Evolutionary conservation across 2,888 invertebrate genomes (phyloP).

Genomic region (Leptinotarsa haldemani): DNA sequence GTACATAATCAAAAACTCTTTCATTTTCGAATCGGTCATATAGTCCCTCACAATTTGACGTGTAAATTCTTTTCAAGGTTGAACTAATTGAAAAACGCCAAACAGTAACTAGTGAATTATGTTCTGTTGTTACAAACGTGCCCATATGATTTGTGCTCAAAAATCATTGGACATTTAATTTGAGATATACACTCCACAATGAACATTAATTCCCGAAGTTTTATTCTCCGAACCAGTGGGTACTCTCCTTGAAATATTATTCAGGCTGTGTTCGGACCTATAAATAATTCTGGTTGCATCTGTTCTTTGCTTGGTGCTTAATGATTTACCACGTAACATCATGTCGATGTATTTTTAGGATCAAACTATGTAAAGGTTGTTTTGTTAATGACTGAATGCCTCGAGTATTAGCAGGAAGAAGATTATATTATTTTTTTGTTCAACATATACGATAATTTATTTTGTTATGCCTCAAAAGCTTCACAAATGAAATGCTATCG

Average conservation of each 20-base stretch:
- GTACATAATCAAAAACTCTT: no score
- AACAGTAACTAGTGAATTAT: no score
- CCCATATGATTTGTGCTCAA: neutral
- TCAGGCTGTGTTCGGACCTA: constrained; percentile 39
- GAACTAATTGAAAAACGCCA: no score
- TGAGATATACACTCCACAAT: constrained; percentile 20
- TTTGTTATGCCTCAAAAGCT: no score
- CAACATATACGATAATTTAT: neutral
- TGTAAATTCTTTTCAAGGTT: no score
- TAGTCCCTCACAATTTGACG: no score
- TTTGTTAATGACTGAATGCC: constrained; percentile 36
- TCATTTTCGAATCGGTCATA: no score
- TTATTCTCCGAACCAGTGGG: constrained; percentile 35
- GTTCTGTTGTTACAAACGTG: neutral
- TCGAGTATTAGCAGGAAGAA: constrained; percentile 22
- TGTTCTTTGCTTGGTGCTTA: constrained; percentile 42
- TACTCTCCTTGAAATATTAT: constrained; percentile 40
- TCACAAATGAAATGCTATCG: no score
- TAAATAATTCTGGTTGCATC: constrained; percentile 45
- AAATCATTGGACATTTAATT: constrained; percentile 4
- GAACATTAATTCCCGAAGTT: constrained; percentile 28
- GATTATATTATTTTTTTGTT: constrained; percentile 5
- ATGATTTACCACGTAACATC: constrained; percentile 44
- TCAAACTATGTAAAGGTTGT: constrained; percentile 39
- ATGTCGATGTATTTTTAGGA: constrained; percentile 42